phyloP scores from a whole-genome alignment of 1,140 invertebrate species.

The Holcopasites calliopsidis region DNA sequence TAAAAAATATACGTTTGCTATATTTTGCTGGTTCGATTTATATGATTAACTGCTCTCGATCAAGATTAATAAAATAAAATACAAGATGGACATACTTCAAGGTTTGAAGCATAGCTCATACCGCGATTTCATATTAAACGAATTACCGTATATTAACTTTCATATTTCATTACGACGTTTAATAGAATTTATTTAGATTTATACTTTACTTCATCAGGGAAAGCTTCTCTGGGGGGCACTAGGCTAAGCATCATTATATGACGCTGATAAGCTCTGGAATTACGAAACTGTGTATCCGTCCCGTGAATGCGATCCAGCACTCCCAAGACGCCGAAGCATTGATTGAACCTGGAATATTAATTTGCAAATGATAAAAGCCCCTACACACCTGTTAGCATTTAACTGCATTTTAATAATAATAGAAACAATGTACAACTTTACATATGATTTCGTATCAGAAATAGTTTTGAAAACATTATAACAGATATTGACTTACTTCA shows the following conservation, averaged over 20 bases:
- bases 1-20: slow-evolving; percentile 1
- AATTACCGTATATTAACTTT: slow-evolving; percentile 24
- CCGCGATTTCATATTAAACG: slow-evolving; percentile 1
- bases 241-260: slow-evolving; percentile 91
- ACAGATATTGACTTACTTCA: slow-evolving; percentile 84
- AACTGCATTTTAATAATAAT: too few species aligned
- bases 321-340: slow-evolving; percentile 92
- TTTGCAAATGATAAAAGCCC: not conserved
- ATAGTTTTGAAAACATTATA: not conserved
- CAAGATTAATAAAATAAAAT: slow-evolving; percentile 7
- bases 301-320: slow-evolving; percentile 92
- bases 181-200: slow-evolving; percentile 68
- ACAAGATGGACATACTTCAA: not conserved
- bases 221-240: slow-evolving; percentile 86
- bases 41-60: not conserved
- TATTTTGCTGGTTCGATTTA: slow-evolving; percentile 3
- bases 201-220: slow-evolving; percentile 83
- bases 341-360: slow-evolving; percentile 87
- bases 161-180: slow-evolving; percentile 20
- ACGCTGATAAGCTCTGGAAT: slow-evolving; percentile 85
- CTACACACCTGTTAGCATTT: not conserved
- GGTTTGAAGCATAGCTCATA: slow-evolving; percentile 10
- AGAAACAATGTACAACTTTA: too few species aligned
- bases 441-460: too few species aligned
- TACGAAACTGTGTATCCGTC: slow-evolving; percentile 89